Evolutionary conservation across 2,888 invertebrate genomes (phyloP).

Genomic region (Slavum lentiscoides): DNA sequence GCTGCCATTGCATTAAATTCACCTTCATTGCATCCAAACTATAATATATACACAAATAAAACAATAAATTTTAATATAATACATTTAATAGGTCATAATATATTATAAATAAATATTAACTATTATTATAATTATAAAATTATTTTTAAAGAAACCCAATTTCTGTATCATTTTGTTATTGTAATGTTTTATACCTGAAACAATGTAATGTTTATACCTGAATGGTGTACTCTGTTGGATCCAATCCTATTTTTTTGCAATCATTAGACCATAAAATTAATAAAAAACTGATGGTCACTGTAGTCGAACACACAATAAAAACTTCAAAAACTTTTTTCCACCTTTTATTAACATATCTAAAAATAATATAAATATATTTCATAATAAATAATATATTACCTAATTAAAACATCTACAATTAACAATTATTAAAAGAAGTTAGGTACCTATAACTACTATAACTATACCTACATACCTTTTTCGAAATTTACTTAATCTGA

Average conservation of each 20-base stretch:
- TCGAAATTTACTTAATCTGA: slow-evolving; percentile 81
- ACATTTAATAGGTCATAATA: neutral
- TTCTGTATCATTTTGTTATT: no score
- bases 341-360: slow-evolving; percentile 68
- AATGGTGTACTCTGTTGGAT: slow-evolving; percentile 78
- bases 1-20: slow-evolving; percentile 92
- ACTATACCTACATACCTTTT: slow-evolving; percentile 65
- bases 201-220: slow-evolving; percentile 63
- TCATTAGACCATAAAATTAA: slow-evolving; percentile 88
- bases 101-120: no score
- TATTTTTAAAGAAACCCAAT: no score
- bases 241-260: slow-evolving; percentile 82
- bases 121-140: no score
- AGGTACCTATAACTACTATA: neutral
- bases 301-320: slow-evolving; percentile 78
- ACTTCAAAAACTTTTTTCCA: slow-evolving; percentile 85
- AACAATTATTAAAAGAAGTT: neutral
- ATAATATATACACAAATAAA: slow-evolving; percentile 60
- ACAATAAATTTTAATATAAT: neutral
- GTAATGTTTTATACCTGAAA: no score
- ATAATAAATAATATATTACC: no score
- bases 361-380: slow-evolving; percentile 55
- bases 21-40: slow-evolving; percentile 89
- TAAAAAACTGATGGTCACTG: slow-evolving; percentile 82
- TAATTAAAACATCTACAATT: neutral